A percentile compares a stretch with the other conserved stretches of the same genome.
These are phyloP conservation scores for Zoanthus sociatus DNA, from an alignment of 92 coral and sea anemone species.

Conservation along the genomic window DNA sequence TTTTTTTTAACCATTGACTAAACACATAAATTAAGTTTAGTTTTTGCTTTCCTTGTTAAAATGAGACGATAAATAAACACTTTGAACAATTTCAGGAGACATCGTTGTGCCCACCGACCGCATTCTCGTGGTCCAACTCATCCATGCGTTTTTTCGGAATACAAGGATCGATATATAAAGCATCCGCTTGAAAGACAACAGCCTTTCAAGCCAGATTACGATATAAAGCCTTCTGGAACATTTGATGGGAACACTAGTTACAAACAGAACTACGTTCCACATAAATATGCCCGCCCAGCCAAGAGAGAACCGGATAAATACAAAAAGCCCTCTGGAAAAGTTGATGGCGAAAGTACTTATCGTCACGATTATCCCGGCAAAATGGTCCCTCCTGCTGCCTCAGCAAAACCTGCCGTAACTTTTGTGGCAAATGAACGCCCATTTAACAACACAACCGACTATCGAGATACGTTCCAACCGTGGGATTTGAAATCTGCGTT, in stretches of 20 bases:
- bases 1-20: no score
- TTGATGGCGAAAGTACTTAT: constrained; percentile 88
- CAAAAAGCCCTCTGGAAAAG: constrained; percentile 84
- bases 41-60: not conserved
- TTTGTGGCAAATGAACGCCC: constrained; percentile 83
- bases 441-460: constrained; percentile 88
- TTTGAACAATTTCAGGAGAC: constrained; percentile 73
- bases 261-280: constrained; percentile 82
- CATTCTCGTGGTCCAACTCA: constrained; percentile 76
- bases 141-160: constrained; percentile 94
- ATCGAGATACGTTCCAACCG: constrained; percentile 93
- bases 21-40: not conserved
- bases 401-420: constrained; percentile 86
- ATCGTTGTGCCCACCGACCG: constrained; percentile 96
- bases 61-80: not conserved
- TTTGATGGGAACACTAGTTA: constrained; percentile 87
- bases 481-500: constrained; percentile 87
- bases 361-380: constrained; percentile 90
- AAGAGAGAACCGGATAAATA: constrained; percentile 86
- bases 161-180: constrained; percentile 90
- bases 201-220: constrained; percentile 92
- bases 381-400: constrained; percentile 81
- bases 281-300: constrained; percentile 80
- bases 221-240: constrained; percentile 88
- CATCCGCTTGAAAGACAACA: constrained; percentile 79